Evolutionary conservation across 2,888 invertebrate genomes (phyloP), one percentile per base, ranked within the genome.

Genomic region (Callosobruchus maculatus): DNA sequence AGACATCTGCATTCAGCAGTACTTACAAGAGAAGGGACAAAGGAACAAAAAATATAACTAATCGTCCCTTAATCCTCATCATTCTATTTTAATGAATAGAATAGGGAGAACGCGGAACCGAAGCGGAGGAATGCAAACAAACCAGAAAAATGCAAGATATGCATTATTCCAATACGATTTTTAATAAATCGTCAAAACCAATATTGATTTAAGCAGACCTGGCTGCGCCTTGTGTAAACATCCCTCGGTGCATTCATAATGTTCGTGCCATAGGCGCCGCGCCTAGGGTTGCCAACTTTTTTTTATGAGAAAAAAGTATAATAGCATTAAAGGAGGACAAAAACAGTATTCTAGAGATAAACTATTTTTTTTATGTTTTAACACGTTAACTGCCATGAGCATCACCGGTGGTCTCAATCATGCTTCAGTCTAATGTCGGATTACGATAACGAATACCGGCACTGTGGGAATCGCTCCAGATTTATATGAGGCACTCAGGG

Each of bases 161-260:
- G 71, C 68, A 71, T 71, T 71, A 68, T 71, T 71, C 68, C 71
- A 71, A 71, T 71, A 73, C 49, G 70, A 67, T 74, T 67, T 70
- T 71, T 74, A 74, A 72, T 74, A 72, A 74, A 72, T 74, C 68
- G 30, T 68, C 67, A 74, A 71, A 71, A 73, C 72, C 72, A 74
- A 74, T 74, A 74, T 74, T 74, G 71, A 71, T 74, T 73, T 70
- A 72, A 69, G 71, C 71, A 68, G 72, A 26, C 68, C 72, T 67
- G 31, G 30, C 71, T 70, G 31, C 49, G 20, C 70, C 70, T 71
- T 68, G 49, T 49, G 30, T 67, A 74, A 73, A 74, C 67, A 74
- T 20, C 31, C 22, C 31, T 71, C 72, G 68, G 70, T 69, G 71
- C 71, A 67, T 68, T 68, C 68, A 68, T 71, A 71, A 67, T 66